These are phyloP conservation scores for Gymnogyps californianus DNA, from an alignment of 2,113 vertebrate genomes.

Conservation along the genomic window DNA sequence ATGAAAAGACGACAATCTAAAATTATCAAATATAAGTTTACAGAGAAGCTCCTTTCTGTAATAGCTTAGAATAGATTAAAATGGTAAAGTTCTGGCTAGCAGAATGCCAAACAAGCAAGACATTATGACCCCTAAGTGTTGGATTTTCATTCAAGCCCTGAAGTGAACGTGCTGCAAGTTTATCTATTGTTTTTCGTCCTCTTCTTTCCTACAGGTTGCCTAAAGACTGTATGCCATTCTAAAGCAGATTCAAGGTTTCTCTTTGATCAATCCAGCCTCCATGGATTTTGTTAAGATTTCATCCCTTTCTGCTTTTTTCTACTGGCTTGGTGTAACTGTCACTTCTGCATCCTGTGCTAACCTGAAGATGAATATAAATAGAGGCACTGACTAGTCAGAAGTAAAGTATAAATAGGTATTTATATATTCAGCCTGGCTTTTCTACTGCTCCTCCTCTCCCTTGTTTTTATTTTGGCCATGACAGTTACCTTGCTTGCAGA, in stretches of 20 bases:
- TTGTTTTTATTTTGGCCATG: background rate
- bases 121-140: background rate
- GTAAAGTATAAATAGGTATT: background rate
- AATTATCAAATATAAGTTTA: background rate
- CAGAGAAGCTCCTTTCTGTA: background rate
- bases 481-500: background rate
- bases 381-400: background rate
- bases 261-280: background rate
- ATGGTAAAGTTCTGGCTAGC: background rate
- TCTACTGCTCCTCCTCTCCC: background rate
- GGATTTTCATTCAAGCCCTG: background rate
- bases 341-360: background rate
- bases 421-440: background rate
- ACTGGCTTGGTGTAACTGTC: fast-evolving
- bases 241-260: background rate
- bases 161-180: background rate
- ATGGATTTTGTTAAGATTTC: background rate
- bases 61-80: background rate
- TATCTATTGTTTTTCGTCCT: background rate
- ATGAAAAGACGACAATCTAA: background rate
- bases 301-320: background rate
- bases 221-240: background rate
- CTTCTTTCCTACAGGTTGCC: background rate
- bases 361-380: background rate
- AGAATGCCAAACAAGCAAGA: background rate